phyloP scores from a whole-genome alignment of 2,113 vertebrate species.

The pig (Sus scrofa) region DNA sequence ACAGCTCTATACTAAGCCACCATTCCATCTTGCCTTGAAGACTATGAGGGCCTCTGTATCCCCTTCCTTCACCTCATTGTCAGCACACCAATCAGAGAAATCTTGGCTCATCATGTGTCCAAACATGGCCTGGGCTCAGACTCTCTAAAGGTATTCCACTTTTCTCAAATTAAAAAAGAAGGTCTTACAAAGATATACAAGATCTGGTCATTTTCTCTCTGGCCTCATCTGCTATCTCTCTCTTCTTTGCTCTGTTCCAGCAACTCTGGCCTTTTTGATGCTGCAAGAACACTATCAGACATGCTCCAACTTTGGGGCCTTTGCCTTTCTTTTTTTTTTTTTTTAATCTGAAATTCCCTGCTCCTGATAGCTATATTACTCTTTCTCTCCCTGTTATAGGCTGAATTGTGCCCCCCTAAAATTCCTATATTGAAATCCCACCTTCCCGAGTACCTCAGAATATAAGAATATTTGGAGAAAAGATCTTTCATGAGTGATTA shows the following conservation, averaged over 20 bases:
- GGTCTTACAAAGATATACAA: neutral
- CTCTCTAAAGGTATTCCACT: neutral
- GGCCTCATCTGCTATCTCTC: neutral
- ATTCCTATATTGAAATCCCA: neutral
- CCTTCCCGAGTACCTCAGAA: neutral
- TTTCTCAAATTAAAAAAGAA: neutral
- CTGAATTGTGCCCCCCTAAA: neutral
- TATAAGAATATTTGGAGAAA: neutral
- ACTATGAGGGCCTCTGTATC: neutral
- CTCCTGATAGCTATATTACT: neutral
- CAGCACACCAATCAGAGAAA: neutral
- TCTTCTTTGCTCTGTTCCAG: neutral
- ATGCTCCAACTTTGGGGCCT: neutral
- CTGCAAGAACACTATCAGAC: neutral
- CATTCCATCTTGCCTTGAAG: neutral
- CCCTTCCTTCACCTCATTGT: neutral
- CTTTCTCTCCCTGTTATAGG: neutral
- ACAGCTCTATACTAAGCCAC: neutral
- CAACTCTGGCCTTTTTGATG: neutral
- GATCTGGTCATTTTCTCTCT: neutral
- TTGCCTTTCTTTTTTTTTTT: neutral
- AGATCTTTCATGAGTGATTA: neutral
- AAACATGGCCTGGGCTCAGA: neutral
- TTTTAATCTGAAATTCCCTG: neutral
- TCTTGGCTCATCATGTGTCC: neutral